Conservation (phyloP, 2,113 vertebrate species). For the Cynoglossus semilaevis region DNA sequence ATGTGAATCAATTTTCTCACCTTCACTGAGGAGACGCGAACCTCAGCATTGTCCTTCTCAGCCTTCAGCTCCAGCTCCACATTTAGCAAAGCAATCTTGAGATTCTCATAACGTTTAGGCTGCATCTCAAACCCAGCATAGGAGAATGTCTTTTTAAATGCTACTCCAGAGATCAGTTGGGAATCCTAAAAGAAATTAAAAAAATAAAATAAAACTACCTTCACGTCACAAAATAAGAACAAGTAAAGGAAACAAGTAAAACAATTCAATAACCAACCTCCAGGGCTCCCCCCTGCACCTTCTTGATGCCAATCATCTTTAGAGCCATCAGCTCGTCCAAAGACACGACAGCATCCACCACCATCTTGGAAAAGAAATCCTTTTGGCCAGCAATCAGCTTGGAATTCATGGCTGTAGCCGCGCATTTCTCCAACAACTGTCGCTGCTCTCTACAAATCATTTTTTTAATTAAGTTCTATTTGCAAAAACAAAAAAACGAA, state of each 20-base stretch:
- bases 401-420: constrained; percentile 91
- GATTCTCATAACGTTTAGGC: constrained; percentile 88
- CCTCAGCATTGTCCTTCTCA: constrained; percentile 95
- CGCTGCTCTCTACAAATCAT: constrained; percentile 82
- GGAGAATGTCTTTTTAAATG: constrained; percentile 98
- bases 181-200: constrained; percentile 80
- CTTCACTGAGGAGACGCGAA: constrained; percentile 89
- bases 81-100: constrained; percentile 90
- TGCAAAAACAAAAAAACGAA: no score
- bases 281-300: constrained; percentile 93
- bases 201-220: neutral
- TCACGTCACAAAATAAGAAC: neutral
- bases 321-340: constrained; percentile 90
- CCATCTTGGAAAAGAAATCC: constrained; percentile 91
- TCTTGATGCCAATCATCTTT: constrained; percentile 99
- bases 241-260: neutral
- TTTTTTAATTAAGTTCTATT: no score
- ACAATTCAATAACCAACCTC: constrained; percentile 76
- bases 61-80: constrained; percentile 97
- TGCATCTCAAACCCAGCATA: constrained; percentile 99
- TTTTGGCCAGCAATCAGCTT: constrained; percentile 94
- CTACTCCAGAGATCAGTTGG: constrained; percentile 88
- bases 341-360: constrained; percentile 94
- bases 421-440: constrained; percentile 89
- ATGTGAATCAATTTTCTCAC: constrained; percentile 52